Conservation (phyloP, 92 coral and sea anemone species). For the Siderastrea siderea region DNA sequence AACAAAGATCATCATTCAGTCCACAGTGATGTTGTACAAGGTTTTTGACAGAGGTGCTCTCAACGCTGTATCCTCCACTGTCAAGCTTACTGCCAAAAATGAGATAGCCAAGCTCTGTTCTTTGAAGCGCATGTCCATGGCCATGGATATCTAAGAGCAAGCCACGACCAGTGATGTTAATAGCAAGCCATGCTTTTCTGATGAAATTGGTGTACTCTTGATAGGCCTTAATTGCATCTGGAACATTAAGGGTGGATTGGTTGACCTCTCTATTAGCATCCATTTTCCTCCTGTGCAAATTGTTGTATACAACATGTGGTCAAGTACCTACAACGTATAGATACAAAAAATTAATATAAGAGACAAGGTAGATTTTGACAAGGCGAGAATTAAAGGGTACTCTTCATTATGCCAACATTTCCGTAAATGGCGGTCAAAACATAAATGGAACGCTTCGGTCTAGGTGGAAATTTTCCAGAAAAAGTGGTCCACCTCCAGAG, state of each 20-base stretch:
- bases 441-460: too few species aligned
- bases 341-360: not conserved
- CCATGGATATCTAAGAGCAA: constrained; percentile 48
- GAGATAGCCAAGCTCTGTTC: constrained; percentile 49
- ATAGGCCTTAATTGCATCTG: constrained; percentile 40
- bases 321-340: constrained; percentile 10
- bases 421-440: too few species aligned
- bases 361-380: not conserved
- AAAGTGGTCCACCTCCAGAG: too few species aligned
- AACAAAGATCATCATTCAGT: not conserved
- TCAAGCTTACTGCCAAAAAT: not conserved
- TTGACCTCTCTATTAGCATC: constrained; percentile 44
- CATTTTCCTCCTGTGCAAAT: constrained; percentile 20
- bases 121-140: constrained; percentile 1
- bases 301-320: constrained; percentile 52
- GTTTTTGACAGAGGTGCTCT: constrained; percentile 22
- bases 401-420: too few species aligned
- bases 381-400: not conserved
- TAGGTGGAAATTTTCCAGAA: too few species aligned
- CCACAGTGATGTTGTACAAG: constrained; percentile 19
- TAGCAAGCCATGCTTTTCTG: constrained; percentile 1
- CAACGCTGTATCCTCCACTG: not conserved
- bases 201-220: constrained; percentile 31
- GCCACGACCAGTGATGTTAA: constrained; percentile 6
- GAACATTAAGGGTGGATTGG: constrained; percentile 38